Conservation (phyloP, 2,113 vertebrate species). For the Mystacornis crossleyi region DNA sequence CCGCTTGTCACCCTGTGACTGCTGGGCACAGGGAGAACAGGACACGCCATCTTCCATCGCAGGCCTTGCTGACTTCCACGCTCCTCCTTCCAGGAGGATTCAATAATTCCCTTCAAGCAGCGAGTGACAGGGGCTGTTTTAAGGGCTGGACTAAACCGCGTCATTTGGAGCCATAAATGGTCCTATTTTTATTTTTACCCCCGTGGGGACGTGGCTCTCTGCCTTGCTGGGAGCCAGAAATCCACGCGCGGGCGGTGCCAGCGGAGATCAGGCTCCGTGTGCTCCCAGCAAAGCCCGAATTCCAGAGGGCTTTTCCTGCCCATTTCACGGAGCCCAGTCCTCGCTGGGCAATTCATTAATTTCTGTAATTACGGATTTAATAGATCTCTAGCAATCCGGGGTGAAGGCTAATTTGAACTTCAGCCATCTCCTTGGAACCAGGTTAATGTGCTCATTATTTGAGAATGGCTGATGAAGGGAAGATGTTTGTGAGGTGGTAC, state of each 20-base stretch:
- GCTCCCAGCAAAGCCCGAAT: neutral
- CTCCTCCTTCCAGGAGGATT: neutral
- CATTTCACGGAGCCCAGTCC: neutral
- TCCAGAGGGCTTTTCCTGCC: slow-evolving; percentile 28
- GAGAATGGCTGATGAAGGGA: slow-evolving; percentile 2
- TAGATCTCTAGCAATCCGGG: slow-evolving; percentile 19
- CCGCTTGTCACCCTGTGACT: neutral
- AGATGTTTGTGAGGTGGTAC: slow-evolving; percentile 7
- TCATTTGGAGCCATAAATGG: neutral
- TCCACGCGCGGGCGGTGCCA: neutral
- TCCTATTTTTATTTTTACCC: neutral
- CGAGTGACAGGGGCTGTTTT: neutral
- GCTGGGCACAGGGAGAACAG: neutral
- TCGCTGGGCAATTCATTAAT: slow-evolving; percentile 56
- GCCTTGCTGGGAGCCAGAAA: neutral
- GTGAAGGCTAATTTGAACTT: slow-evolving; percentile 67
- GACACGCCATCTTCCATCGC: neutral
- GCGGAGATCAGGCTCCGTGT: neutral
- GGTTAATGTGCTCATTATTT: slow-evolving; percentile 56
- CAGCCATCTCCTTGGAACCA: slow-evolving; percentile 33
- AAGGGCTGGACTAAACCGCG: neutral
- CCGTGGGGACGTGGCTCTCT: neutral
- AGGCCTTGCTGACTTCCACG: neutral
- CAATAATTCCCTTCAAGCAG: neutral
- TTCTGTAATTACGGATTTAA: slow-evolving; percentile 68